Base-by-base conservation (phyloP, 2,113 vertebrate genomes). In the Peromyscus polionotus region DNA sequence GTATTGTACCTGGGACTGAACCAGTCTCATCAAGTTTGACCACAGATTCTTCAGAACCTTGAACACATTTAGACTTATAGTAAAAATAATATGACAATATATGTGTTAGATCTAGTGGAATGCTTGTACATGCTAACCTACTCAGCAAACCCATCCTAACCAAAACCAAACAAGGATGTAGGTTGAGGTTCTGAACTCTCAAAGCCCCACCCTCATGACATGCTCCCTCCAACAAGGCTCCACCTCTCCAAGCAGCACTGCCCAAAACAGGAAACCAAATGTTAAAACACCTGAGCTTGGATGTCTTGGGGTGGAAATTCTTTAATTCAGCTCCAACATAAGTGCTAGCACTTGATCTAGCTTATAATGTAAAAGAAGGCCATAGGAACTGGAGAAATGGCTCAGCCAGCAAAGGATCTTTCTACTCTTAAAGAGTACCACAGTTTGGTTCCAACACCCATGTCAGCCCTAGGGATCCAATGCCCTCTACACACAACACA, bases 271-370 rank as follows among this genome's bases (percentile, higher is more conserved):
- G 51, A 19, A 81, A 57, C 20, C 48, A 57, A 57, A 24, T 28
- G 26, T 31, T 48, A 9, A 54, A 54, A 54, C 4, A 54, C 48
- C 51, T 57, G 20, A 42, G 72, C 8, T 57, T 89, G 2, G 45
- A 63, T 87, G 63, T 77, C 26, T 51, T 79, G 54, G 33, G 7
- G 16, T 59, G 54, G 48, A 89, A 96, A 87, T 80, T 45, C 16
- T 88, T 95, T 87, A 59, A 93, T 63, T 95, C 22, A 91, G 86
- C 92, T 45, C 31, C 54, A 57, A 92, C 6, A 59, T 90, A 65
- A n/a, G 48, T 16, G n/a, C 31, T 70, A 94, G 87, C 57, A 93
- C 81, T 93, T 51, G 51, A 76, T 83, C 31, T 3, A 81, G 3
- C 36, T 45, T 94, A 93, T 36, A 86, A 61, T 54, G 13, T 76